Evolutionary conservation across 2,888 invertebrate species (phyloP).

Genomic region (Cosmopolites sordidus): DNA sequence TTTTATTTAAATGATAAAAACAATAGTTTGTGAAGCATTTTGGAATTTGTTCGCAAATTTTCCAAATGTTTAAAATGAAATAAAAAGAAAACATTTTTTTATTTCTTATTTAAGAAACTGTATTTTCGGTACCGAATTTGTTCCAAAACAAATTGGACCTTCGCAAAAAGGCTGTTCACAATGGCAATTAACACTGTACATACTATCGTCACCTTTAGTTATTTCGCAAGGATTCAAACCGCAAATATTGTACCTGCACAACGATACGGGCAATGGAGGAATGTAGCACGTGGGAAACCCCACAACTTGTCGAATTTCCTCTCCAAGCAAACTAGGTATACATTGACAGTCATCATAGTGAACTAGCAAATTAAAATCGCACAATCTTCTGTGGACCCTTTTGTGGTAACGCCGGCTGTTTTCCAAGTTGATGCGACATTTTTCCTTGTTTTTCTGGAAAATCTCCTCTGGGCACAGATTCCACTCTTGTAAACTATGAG

Average conservation of each 20-base stretch:
- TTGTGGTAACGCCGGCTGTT: conserved; percentile 28
- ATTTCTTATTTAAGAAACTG: too few relatives aligned
- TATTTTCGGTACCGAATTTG: conserved; percentile 8
- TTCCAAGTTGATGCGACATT: conserved; percentile 41
- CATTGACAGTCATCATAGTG: conserved; percentile 33
- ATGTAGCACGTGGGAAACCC: conserved; percentile 50
- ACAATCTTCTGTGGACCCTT: conserved; percentile 48
- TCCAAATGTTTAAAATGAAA: too few relatives aligned
- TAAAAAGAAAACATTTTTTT: too few relatives aligned
- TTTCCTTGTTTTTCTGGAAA: conserved; percentile 40
- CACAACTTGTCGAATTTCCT: conserved; percentile 40
- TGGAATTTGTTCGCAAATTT: too few relatives aligned
- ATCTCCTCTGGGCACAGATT: conserved; percentile 44
- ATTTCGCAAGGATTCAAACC: conserved; percentile 43
- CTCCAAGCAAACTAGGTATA: conserved; percentile 35
- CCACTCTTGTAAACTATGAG: conserved; percentile 45
- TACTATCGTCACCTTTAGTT: conserved; percentile 37
- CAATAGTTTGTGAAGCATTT: too few relatives aligned
- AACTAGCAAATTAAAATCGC: conserved; percentile 46
- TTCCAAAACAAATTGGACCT: conserved; percentile 7
- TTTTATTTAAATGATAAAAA: too few relatives aligned
- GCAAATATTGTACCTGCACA: conserved; percentile 47
- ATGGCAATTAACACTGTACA: conserved; percentile 45
- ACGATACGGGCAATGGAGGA: conserved; percentile 42
- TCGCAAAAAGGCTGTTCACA: conserved; percentile 22